Conservation (phyloP, 2,797 vertebrate species). For the Gadopsis bispinosus region DNA sequence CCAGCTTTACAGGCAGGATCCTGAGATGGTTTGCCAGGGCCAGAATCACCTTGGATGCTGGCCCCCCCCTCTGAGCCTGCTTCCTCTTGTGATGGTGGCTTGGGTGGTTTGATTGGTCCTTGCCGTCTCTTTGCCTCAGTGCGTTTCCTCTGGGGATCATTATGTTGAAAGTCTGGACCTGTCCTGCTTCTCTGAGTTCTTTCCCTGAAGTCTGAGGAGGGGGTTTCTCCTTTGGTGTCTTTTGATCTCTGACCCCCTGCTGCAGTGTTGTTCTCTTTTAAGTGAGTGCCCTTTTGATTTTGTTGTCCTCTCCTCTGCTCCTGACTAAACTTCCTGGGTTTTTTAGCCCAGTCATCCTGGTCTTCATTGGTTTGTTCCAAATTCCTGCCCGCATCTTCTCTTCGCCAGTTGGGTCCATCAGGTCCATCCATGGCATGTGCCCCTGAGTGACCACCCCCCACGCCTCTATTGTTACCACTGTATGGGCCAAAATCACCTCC, state of each 20-base stretch:
- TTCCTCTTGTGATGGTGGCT: conserved; percentile 57
- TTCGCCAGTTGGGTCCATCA: conserved; percentile 78
- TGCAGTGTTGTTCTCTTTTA: conserved; percentile 77
- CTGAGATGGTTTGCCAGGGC: conserved; percentile 25
- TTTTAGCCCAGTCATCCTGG: conserved; percentile 87
- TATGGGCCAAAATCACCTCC: conserved; percentile 77
- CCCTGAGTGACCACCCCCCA: conserved; percentile 21
- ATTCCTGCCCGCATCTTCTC: conserved; percentile 74
- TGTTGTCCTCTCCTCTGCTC: conserved; percentile 82
- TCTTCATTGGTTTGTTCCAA: conserved; percentile 76
- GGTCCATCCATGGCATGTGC: conserved; percentile 55
- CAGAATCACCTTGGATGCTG: conserved; percentile 31
- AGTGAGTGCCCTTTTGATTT: conserved; percentile 77
- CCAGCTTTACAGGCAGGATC: conserved; percentile 66
- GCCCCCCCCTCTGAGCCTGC: conserved; percentile 44
- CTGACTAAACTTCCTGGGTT: conserved; percentile 80
- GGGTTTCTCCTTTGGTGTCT: conserved; percentile 48
- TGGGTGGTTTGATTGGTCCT: conserved; percentile 83
- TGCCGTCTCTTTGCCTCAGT: conserved; percentile 72
- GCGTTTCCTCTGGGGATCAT: conserved; percentile 57
- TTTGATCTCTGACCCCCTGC: conserved; percentile 52
- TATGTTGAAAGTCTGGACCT: conserved; percentile 46
- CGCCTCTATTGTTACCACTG: conserved; percentile 66
- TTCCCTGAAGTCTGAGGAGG: conserved; percentile 38
- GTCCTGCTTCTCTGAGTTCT: conserved; percentile 58